Evolutionary conservation across 2,797 vertebrate genomes (phyloP), one percentile per base, ranked within the genome.

Genomic region (Smutsia gigantea): DNA sequence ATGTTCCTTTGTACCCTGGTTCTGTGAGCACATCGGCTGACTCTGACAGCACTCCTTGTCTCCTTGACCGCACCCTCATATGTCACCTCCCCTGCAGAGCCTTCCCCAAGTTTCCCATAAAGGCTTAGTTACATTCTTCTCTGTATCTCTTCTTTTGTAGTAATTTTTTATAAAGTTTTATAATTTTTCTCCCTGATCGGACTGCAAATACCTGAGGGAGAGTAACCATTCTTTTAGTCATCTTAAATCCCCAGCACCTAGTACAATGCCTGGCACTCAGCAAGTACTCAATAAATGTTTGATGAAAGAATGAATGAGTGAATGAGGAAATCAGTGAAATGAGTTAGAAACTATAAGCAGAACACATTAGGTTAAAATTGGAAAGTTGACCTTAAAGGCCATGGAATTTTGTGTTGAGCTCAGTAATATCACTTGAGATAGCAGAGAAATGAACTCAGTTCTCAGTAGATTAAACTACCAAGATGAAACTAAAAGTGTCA

Each of bases 361-460:
- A 72, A 14, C 12, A 0, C 57, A 29, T 68, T 71, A 9, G 75
- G 25, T 72, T 93, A 91, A 85, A 85, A 87, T 61, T 39, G 6
- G 18, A 85, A 94, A 72, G 82, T 25, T 87, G n/a, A 39, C 53
- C 59, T 90, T 78, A 90, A 46, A 46, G 46, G 46, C 46, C 11
- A 12, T 46, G 46, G 46, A 46, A 11, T 46, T 46, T 46, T 46
- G 31, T 64, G 17, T 81, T 95, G 21, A 34, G 53, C 37, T 94
- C 79, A 63, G 11, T 74, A 86, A 90, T 75, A 7, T 91, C 53
- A 59, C 68, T 90, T 87, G 53, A 95, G 71, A 6, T 39, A 59
- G 84, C 69, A 85, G 95, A n/a, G 75, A 96, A 91, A 87, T 82
- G 66, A 96, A 82, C 57, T 95, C 79, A 94, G 39, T 53, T 89